These are phyloP conservation scores for Furcifer pardalis DNA, from an alignment of 2,797 vertebrate species.

Conservation along the genomic window DNA sequence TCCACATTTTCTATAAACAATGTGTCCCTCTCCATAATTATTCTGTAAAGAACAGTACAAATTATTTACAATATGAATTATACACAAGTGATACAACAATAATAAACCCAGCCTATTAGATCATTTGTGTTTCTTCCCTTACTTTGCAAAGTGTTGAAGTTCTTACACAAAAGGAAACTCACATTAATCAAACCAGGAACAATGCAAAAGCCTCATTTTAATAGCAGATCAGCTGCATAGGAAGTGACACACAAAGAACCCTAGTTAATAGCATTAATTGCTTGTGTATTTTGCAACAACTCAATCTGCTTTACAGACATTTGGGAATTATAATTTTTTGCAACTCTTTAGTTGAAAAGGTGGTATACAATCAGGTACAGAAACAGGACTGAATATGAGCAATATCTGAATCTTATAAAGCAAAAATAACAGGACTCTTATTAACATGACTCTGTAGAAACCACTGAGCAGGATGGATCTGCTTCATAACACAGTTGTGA, in stretches of 20 bases:
- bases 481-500: too few relatives aligned
- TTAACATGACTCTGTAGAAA: not conserved
- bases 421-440: not conserved
- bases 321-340: not conserved
- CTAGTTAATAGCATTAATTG: not conserved
- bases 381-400: not conserved
- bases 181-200: not conserved
- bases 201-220: not conserved
- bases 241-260: not conserved
- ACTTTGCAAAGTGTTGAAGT: rapidly evolving
- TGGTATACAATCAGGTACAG: not conserved
- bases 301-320: not conserved
- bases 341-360: not conserved
- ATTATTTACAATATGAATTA: not conserved
- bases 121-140: rapidly evolving
- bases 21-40: conserved; percentile 81
- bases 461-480: not conserved
- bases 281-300: not conserved
- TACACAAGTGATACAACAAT: not conserved
- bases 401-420: not conserved
- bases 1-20: conserved; percentile 88
- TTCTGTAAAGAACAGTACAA: conserved; percentile 68
- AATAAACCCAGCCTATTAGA: not conserved
- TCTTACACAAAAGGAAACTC: rapidly evolving
- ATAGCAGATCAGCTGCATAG: not conserved